These are phyloP conservation scores for Pachydiplax longipennis DNA, from an alignment of 2,888 invertebrate species.

Conservation along the genomic window DNA sequence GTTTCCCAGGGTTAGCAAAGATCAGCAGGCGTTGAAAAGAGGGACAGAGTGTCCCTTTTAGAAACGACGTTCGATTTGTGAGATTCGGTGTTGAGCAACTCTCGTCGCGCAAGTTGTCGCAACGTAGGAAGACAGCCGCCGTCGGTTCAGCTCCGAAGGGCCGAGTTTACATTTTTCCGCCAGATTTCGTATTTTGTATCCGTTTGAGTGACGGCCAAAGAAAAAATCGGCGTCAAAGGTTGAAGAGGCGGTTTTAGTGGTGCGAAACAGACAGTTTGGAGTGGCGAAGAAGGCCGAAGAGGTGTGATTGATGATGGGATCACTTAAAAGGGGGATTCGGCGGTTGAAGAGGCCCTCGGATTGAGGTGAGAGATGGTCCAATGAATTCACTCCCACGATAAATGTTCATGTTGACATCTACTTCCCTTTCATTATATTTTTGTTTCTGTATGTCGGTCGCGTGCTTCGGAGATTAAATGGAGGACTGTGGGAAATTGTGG, in stretches of 20 bases:
- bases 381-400: neutral
- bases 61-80: no score
- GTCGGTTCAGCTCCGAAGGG: no score
- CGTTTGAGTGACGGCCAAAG: neutral
- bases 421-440: no score
- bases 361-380: neutral
- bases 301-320: slow-evolving; percentile 36
- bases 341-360: neutral
- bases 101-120: no score
- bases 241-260: neutral
- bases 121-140: no score
- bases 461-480: no score
- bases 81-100: no score
- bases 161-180: neutral
- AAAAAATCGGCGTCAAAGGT: neutral
- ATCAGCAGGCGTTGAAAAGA: no score
- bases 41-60: no score
- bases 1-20: no score
- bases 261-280: neutral
- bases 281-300: neutral
- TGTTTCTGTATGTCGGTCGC: no score
- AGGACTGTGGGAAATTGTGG: no score
- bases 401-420: neutral
- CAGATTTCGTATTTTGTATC: neutral
- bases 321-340: slow-evolving; percentile 17